Base-by-base conservation (phyloP, 2,888 invertebrate genomes). In the Myathropa florea region DNA sequence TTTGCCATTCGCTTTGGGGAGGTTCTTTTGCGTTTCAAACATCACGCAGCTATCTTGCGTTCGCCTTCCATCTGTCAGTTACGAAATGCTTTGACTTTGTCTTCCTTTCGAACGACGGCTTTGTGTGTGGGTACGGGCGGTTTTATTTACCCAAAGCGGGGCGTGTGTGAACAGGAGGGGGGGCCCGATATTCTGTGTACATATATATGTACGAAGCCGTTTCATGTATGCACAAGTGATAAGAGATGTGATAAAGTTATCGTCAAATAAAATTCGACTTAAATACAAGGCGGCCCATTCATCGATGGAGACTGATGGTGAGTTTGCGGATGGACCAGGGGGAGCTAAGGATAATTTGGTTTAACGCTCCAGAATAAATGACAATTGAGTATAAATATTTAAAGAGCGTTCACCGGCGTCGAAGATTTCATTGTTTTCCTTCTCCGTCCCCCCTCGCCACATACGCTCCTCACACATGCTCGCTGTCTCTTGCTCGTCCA, bases 381-480 rank as follows among this genome's bases (percentile, higher is more conserved):
- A 75, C 73, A 75, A 64, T 64, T 64, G 64, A 64, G 64, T 39
- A 64, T 75, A 55, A 75, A 73, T 73, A 73, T 64, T 73, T 73
- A 73, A 75, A 53, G 64, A 39, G 53, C 72, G 21, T 63, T 60
- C 26, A 46, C 60, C 60, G 26, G 9, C 6, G 55, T 28, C 26
- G 59, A 10, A 7, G 24, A 24, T 9, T 9, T 67, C 67, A n/a
- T n/a, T n/a, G n/a, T 12, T 55, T 53, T 24, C 53, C 53, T 28
- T 21, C 33, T 68, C 33, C 2, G 33, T 10, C 10, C 33, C 33
- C 28, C 28, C 28, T 6, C 28, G 4, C 28, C 28, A n/a, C n/a
- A n/a, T n/a, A n/a, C n/a, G n/a, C n/a, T n/a, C n/a, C n/a, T n/a
- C n/a, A n/a, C n/a, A n/a, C n/a, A n/a, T n/a, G n/a, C n/a, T n/a